Conservation (phyloP, 1,140 invertebrate species). For the Alviniconcha marisindica region DNA sequence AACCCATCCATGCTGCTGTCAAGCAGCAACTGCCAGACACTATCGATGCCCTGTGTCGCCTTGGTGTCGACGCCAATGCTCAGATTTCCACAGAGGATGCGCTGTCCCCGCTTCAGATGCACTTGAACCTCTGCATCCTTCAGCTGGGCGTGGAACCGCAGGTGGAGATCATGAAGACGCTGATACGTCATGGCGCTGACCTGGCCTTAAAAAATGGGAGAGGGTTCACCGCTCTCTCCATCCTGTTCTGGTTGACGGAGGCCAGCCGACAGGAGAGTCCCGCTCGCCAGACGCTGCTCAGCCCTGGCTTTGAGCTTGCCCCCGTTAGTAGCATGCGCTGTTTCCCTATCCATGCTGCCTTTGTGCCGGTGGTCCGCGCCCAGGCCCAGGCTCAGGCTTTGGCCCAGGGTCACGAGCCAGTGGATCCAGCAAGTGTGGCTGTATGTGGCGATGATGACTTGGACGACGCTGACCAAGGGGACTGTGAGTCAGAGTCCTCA, state of each 20-base stretch:
- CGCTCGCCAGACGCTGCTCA: background rate
- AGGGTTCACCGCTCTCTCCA: constrained; percentile 4
- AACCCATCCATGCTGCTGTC: constrained; percentile 12
- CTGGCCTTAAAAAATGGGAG: background rate
- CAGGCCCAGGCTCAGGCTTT: too few species aligned
- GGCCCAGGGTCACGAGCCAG: too few species aligned
- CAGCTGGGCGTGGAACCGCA: background rate
- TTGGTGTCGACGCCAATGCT: constrained; percentile 22
- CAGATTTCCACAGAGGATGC: background rate
- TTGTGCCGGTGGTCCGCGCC: too few species aligned
- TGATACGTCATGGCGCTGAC: constrained; percentile 30
- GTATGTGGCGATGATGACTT: too few species aligned
- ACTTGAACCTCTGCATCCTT: background rate
- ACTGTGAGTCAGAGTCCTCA: too few species aligned
- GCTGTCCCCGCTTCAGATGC: background rate
- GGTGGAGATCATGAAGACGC: background rate
- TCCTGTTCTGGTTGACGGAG: constrained; percentile 25
- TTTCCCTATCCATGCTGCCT: too few species aligned
- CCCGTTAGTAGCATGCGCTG: background rate
- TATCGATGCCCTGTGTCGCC: background rate
- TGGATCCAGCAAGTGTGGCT: too few species aligned
- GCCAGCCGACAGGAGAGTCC: background rate
- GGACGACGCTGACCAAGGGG: too few species aligned
- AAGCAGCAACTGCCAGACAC: background rate
- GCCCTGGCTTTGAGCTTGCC: background rate